Evolutionary conservation across 1,140 invertebrate genomes (phyloP).

Genomic region (Platyura marginata): DNA sequence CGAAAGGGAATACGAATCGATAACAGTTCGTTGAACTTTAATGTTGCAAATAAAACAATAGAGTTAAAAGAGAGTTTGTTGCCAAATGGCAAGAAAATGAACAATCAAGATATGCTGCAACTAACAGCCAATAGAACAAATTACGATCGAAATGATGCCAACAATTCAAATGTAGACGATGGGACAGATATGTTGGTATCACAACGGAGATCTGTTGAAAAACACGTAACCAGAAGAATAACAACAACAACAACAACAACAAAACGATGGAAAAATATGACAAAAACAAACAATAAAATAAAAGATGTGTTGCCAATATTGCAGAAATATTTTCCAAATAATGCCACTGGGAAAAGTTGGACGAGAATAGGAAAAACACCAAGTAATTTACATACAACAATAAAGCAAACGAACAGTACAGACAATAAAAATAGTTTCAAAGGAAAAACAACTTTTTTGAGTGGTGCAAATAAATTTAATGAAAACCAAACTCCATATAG

Average conservation of each 20-base stretch:
- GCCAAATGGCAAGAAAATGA: neutral
- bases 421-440: neutral
- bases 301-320: neutral
- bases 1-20: too few relatives aligned
- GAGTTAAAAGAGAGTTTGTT: too few relatives aligned
- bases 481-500: neutral
- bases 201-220: too few relatives aligned
- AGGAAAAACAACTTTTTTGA: neutral
- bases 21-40: too few relatives aligned
- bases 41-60: too few relatives aligned
- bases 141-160: neutral
- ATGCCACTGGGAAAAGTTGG: too few relatives aligned
- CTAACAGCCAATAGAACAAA: neutral
- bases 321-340: neutral
- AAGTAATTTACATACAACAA: neutral
- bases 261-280: neutral
- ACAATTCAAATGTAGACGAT: too few relatives aligned
- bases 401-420: neutral
- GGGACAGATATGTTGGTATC: too few relatives aligned
- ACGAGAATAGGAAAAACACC: neutral
- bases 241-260: too few relatives aligned
- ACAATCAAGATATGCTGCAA: neutral
- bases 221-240: too few relatives aligned
- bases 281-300: neutral
- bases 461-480: neutral